phyloP scores from a whole-genome alignment of 2,888 invertebrate genomes.

The Ophion ellenae region DNA sequence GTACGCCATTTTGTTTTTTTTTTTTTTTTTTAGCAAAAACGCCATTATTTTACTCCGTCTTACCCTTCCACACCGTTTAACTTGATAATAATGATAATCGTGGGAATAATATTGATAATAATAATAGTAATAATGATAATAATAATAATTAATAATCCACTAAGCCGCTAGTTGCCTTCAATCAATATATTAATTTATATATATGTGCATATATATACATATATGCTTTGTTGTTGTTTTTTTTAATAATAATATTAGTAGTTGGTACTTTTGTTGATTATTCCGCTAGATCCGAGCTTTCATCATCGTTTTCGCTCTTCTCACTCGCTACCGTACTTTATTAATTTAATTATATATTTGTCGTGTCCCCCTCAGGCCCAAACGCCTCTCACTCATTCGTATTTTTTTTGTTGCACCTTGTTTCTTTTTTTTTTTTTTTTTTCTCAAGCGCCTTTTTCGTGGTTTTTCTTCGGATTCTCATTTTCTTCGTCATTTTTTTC shows the following conservation, averaged over 20 bases:
- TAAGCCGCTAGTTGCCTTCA: constrained; percentile 78
- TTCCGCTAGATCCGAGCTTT: constrained; percentile 85
- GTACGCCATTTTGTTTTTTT: constrained; percentile 3
- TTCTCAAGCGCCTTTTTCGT: constrained; percentile 14
- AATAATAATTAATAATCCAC: constrained; percentile 80
- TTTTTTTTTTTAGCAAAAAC: constrained; percentile 45
- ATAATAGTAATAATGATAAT: constrained; percentile 76
- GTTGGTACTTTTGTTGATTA: constrained; percentile 90
- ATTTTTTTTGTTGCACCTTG: constrained; percentile 36
- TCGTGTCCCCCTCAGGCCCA: constrained; percentile 51
- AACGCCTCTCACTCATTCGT: constrained; percentile 32
- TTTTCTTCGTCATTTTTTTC: constrained; percentile 7
- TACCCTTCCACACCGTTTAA: constrained; percentile 61
- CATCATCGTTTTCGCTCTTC: constrained; percentile 71
- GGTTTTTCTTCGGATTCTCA: constrained; percentile 10
- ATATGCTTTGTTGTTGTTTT: constrained; percentile 68
- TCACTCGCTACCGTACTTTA: constrained; percentile 63
- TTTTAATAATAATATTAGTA: constrained; percentile 83
- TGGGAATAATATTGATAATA: constrained; percentile 83
- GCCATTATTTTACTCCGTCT: constrained; percentile 45
- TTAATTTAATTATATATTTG: constrained; percentile 59
- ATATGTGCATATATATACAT: constrained; percentile 82
- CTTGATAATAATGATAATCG: constrained; percentile 79
- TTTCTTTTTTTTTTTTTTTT: constrained; percentile 35
- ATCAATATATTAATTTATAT: constrained; percentile 84